Evolutionary conservation across 1,140 invertebrate genomes (phyloP), one percentile per base, ranked within the genome.

Genomic region (Atta cephalotes): DNA sequence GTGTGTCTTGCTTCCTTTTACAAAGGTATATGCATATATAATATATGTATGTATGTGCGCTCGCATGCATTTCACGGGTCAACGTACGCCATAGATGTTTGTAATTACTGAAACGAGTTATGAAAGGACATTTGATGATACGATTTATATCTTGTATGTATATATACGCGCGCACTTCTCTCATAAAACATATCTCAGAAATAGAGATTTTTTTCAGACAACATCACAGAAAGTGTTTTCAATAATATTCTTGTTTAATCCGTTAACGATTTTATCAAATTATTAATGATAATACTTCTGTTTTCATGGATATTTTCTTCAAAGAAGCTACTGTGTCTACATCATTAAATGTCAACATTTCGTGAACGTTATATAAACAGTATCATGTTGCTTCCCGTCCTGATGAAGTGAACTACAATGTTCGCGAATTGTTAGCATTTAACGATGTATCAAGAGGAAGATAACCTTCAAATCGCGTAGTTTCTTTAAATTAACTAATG

Each of bases 81-180:
- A 87, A 87, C 12, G 71, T 81, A 25, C 78, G 58, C 58, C 58
- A 68, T 49, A 70, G 49, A 71, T 63, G 85, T 65, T 25, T 39
- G 76, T 31, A 63, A 25, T 77, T 85, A 53, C 60, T 49, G 82
- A 89, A 86, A 84, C 58, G 58, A 86, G 84, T 71, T 60, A 56
- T 86, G 82, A 56, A 70, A 86, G 82, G 35, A 62, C 87, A 76
- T 63, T 86, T 77, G 78, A 66, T 49, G 28, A 45, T 25, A 84
- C 49, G 74, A 80, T 80, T 88, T 76, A 51, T 70, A 49, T 25
- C 39, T 68, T 63, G 76, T 31, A 31, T 31, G 3, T 31, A 16
- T 68, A 2, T 70, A 86, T 74, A 88, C 60, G 53, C 66, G 35
- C 74, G 51, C 49, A 70, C 1, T 63, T 14, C 68, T 84, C 68